Evolutionary conservation across 2,113 vertebrate species (phyloP), one percentile per base, ranked within the genome.

Genomic region (Hymenochirus boettgeri): DNA sequence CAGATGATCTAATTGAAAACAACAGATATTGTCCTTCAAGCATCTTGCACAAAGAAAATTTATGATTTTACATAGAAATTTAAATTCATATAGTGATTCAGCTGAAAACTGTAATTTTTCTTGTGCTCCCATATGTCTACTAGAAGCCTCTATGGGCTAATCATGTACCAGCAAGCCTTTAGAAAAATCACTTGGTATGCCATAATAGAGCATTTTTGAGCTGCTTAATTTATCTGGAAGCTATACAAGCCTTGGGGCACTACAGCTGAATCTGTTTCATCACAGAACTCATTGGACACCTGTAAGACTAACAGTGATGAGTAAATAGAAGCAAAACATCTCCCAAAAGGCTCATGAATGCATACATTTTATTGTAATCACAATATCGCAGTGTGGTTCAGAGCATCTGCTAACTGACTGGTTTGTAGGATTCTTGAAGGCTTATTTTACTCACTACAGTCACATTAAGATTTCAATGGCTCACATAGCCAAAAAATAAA

Each of bases 141-240:
- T 59, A 59, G 15, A 21, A 59, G 64, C 54, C 56, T 67, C 64
- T 18, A 17, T n/a, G 56, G 64, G 51, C 56, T 59, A 59, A 67
- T 67, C 64, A 58, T 58, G 31, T 26, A 22, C 24, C 46, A 48
- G 46, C 31, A 67, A 59, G 64, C 39, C 64, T 59, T 52, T 15
- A 52, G 64, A 37, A 59, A 29, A 42, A 42, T 58, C 56, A 58
- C 63, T 37, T 21, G 63, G 63, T 58, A 57, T 47, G 45, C 46
- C 21, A n/a, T 35, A 53, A 33, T 18, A 29, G 25, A 51, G 27
- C 9, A 23, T 53, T 42, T 58, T 33, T 48, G 29, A 66, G 55
- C 64, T 51, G 18, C 39, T 53, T 59, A 51, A 59, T 52, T 67
- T 59, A 59, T 67, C 46, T 45, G 56, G 47, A 53, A 67, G 64